Evolutionary conservation across 2,888 invertebrate genomes (phyloP), one percentile per base, ranked within the genome.

Genomic region (Drosophila emarginata): DNA sequence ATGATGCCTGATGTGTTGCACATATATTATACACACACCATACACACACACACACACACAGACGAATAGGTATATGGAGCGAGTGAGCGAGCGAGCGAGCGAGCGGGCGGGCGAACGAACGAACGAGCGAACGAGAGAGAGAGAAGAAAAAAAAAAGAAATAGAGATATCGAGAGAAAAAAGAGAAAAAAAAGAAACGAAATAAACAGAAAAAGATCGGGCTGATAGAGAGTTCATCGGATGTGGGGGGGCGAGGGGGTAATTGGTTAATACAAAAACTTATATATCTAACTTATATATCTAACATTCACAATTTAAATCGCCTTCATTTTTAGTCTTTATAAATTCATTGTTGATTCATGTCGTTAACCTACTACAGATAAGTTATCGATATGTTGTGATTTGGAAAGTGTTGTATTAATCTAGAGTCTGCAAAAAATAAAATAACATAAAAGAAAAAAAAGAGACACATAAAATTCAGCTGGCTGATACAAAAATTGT

Each of bases 1-100:
- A 95, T 94, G 92, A 94, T 95, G 93, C 94, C 95, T 94, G n/a
- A n/a, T n/a, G 93, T 71, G 76, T 60, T 70, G 73, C 67, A 54
- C 71, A 87, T 81, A 73, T 4, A 23, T 23, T n/a, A n/a, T n/a
- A n/a, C 87, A 72, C 73, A 72, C 66, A 15, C 21, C n/a, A 39
- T 14, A 56, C 59, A 45, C 45, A 45, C 45, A 45, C 45, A 45
- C 18, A 45, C 45, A 18, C 45, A 45, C 21, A 14, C 18, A 21
- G 15, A 18, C 21, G 14, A 11, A 21, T 21, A 11, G 11, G 4
- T 14, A 32, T 14, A 32, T 32, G 45, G 45, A 45, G 26, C 6
- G 26, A 6, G 26, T 5, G 11, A 12, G 45, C 11, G 45, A 9
- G 32, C 4, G 39, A 39, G 39, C 14, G 12, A 37, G n/a, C 21